Base-by-base conservation (phyloP, 2,113 vertebrate genomes). In the Canis aureus region DNA sequence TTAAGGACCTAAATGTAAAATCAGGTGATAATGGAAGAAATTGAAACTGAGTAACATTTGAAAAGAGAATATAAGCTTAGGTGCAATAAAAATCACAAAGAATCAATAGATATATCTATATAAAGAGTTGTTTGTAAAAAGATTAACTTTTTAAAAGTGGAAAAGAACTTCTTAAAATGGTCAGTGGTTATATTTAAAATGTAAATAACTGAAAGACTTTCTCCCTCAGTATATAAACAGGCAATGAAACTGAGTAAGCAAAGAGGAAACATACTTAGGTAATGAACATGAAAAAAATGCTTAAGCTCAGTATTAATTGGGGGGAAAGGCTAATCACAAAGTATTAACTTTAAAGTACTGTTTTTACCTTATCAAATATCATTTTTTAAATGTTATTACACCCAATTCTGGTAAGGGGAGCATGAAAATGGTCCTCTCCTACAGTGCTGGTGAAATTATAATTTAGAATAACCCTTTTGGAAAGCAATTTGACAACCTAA, bases 1-100 rank as follows among this genome's bases (percentile, higher is more conserved):
- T 67, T 35, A 97, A 69, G 88, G 69, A 86, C 32, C 53, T 89
- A 69, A 95, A 32, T 55, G 67, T 85, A 80, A 97, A 92, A 82
- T 32, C 43, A 81, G 78, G 13, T 62, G 69, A 86, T 59, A 87
- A 64, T 71, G 59, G 59, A 76, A 76, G 66, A 91, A 95, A 91
- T 43, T 32, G 8, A 89, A 86, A 89, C 19, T 66, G 32, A 60
- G 3, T 76, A 76, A 89, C 19, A 95, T 38, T 79, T 59, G 29
- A 94, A 94, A 92, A 80, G 29, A 94, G 17, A 95, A 17, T 66
- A 78, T 67, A n/a, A 79, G 35, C 25, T 86, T 90, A 66, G 85
- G 93, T 55, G n/a, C 80, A 69, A 60, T 53, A 88, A 55, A 85
- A 85, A 78, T 57, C 43, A 94, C 38, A 78, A 81, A 85, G 59